Percentiles rank a stretch among this genome's conserved stretches.
phyloP scores from a whole-genome alignment of 1,140 invertebrate genomes.

The Drosophila micromelanica region DNA sequence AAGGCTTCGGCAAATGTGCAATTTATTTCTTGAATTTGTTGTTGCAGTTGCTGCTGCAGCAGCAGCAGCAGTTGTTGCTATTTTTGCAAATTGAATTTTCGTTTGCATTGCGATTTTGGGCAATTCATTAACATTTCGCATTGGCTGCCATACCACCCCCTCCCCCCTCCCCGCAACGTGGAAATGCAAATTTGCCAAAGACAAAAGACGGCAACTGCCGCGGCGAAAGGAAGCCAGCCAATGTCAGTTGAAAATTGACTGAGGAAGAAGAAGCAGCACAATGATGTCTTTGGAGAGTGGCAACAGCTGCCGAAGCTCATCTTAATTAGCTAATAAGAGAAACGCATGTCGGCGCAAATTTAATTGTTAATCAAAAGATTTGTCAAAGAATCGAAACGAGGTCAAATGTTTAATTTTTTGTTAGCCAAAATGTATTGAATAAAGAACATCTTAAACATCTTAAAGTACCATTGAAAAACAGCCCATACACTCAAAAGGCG shows the following conservation, averaged over 20 bases:
- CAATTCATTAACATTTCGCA: slow-evolving; percentile 73
- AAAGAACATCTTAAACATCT: too few species aligned
- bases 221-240: not conserved
- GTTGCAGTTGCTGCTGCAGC: slow-evolving; percentile 12
- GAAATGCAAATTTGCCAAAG: slow-evolving; percentile 64
- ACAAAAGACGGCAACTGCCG: slow-evolving; percentile 6
- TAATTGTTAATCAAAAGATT: too few species aligned
- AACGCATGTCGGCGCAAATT: not conserved
- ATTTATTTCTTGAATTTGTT: slow-evolving; percentile 67
- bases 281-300: not conserved
- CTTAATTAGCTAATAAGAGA: slow-evolving; percentile 52
- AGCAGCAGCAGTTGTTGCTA: slow-evolving; percentile 50
- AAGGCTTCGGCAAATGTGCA: slow-evolving; percentile 61
- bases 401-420: too few species aligned
- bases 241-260: not conserved
- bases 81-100: slow-evolving; percentile 76
- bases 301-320: slow-evolving; percentile 13
- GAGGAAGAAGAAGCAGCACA: not conserved
- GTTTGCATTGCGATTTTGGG: slow-evolving; percentile 75
- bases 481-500: too few species aligned
- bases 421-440: too few species aligned
- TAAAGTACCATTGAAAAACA: too few species aligned
- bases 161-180: slow-evolving; percentile 42
- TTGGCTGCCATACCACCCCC: slow-evolving; percentile 43
- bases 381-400: too few species aligned